Conservation (phyloP, 2,797 vertebrate species). For the Spinibarbus caldwelli region DNA sequence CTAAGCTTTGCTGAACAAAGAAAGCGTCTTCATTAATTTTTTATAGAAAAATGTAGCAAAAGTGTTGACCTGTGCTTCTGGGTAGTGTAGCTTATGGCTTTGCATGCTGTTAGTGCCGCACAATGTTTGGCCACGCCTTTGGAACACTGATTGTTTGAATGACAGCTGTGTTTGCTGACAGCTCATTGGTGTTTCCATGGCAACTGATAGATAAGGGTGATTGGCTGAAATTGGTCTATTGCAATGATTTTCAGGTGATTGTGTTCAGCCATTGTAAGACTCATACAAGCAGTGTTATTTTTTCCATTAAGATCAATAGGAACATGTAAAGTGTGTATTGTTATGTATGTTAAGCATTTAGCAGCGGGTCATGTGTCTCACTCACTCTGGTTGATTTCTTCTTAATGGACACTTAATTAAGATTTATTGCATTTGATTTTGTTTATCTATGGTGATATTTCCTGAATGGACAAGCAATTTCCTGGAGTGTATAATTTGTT, state of each 20-base stretch:
- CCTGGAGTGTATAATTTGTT: neutral
- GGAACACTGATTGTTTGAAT: slow-evolving; percentile 40
- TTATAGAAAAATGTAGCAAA: neutral
- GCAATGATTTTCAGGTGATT: too few relatives aligned
- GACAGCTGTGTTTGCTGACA: slow-evolving; percentile 50
- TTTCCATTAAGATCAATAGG: neutral
- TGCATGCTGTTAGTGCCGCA: slow-evolving; percentile 19
- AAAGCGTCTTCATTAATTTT: neutral
- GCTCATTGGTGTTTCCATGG: slow-evolving; percentile 50
- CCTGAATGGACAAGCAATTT: neutral
- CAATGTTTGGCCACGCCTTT: slow-evolving; percentile 21
- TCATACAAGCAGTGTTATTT: neutral
- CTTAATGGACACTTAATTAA: neutral
- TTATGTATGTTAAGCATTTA: neutral
- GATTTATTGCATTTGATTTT: neutral
- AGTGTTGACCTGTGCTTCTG: neutral
- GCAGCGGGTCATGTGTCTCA: neutral
- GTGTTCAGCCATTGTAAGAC: slow-evolving; percentile 4
- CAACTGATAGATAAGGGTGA: slow-evolving; percentile 46
- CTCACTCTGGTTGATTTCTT: neutral
- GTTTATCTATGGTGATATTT: neutral
- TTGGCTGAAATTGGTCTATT: slow-evolving; percentile 23
- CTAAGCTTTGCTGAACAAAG: neutral
- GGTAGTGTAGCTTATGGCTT: neutral
- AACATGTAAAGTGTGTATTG: neutral